Evolutionary conservation across 1,140 invertebrate species (phyloP).

Genomic region (Drosophila paulistorum): DNA sequence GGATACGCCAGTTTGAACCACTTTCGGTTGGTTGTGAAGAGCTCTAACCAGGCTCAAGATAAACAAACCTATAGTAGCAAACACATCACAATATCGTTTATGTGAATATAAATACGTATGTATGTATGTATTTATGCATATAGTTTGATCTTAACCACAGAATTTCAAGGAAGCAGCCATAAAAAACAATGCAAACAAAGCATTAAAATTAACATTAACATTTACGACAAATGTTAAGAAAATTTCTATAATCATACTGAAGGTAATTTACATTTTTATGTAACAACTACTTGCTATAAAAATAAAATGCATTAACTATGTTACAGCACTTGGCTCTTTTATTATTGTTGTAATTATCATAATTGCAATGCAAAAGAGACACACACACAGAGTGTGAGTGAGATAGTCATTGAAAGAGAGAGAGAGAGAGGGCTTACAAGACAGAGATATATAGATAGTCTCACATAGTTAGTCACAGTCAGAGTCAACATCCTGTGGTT

Average conservation of each 20-base stretch:
- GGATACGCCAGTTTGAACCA: slow-evolving; percentile 68
- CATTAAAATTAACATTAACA: slow-evolving; percentile 22
- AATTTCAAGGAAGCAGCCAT: slow-evolving; percentile 48
- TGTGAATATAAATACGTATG: slow-evolving; percentile 2
- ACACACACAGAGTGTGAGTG: neutral
- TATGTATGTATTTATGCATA: slow-evolving; percentile 31
- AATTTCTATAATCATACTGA: slow-evolving; percentile 26
- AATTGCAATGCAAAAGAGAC: slow-evolving; percentile 32
- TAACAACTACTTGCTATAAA: slow-evolving; percentile 16
- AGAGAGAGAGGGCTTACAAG: neutral
- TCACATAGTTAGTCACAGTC: slow-evolving; percentile 25
- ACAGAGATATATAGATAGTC: slow-evolving; percentile 30
- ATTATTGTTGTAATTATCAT: slow-evolving; percentile 49
- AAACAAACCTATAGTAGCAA: slow-evolving; percentile 24
- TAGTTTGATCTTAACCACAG: slow-evolving; percentile 48
- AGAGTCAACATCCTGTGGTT: slow-evolving; percentile 71
- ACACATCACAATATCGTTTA: too few species aligned
- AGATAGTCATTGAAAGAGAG: neutral
- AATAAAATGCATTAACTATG: slow-evolving; percentile 14
- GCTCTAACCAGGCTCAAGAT: slow-evolving; percentile 54
- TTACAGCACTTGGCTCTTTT: slow-evolving; percentile 21
- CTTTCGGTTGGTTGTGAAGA: slow-evolving; percentile 74
- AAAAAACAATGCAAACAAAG: slow-evolving; percentile 35
- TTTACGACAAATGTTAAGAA: slow-evolving; percentile 33
- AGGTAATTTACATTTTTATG: slow-evolving; percentile 26